phyloP scores from a whole-genome alignment of 2,797 vertebrate species.

The Graptemys geographica region DNA sequence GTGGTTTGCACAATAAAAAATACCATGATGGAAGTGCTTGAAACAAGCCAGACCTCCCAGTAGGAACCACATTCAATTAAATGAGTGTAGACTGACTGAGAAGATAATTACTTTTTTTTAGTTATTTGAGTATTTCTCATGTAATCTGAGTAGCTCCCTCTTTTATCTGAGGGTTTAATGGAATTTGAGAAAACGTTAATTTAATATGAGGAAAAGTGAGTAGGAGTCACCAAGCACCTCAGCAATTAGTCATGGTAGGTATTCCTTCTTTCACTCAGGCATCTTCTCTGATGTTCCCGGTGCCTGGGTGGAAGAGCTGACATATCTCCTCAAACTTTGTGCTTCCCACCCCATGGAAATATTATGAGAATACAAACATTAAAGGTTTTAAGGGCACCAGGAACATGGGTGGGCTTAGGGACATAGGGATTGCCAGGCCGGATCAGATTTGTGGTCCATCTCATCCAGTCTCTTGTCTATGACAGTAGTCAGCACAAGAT shows the following conservation, averaged over 20 bases:
- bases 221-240: not conserved
- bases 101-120: slow-evolving; percentile 5
- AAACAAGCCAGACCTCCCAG: not conserved
- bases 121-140: not conserved
- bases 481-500: not conserved
- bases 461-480: not conserved
- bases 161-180: slow-evolving; percentile 66
- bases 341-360: not conserved
- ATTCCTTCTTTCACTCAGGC: not conserved
- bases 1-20: not conserved
- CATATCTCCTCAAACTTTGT: not conserved
- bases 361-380: not conserved
- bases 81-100: not conserved
- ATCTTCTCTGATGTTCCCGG: not conserved
- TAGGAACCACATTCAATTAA: not conserved
- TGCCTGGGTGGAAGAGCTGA: not conserved
- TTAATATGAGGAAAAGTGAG: slow-evolving; percentile 58
- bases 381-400: not conserved
- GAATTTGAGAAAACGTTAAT: slow-evolving; percentile 71
- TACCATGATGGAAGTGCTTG: not conserved
- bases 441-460: not conserved
- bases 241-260: not conserved
- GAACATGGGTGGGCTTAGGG: not conserved
- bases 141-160: slow-evolving; percentile 15
- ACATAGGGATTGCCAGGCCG: not conserved